Evolutionary conservation across 2,888 invertebrate genomes (phyloP).

Genomic region (Malthinus flaveolus): DNA sequence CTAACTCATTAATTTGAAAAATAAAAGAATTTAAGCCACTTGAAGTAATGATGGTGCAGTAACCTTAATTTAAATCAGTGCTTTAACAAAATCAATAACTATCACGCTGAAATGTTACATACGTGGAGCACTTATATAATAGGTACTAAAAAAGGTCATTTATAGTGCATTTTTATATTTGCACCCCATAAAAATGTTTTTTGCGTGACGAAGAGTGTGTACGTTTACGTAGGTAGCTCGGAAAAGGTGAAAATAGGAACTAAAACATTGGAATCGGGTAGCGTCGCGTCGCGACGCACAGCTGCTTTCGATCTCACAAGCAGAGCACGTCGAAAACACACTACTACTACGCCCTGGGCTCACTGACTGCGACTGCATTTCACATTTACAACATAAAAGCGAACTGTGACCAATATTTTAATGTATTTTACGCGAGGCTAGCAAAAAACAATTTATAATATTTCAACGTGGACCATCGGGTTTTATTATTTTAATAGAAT

Average conservation of each 20-base stretch:
- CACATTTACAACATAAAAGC: background rate
- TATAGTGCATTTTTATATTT: background rate
- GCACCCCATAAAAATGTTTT: background rate
- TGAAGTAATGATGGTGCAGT: background rate
- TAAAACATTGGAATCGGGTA: conserved; percentile 22
- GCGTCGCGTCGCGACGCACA: conserved; percentile 27
- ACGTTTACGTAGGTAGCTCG: conserved; percentile 4
- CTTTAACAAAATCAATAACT: conserved; percentile 2
- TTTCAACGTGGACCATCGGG: no score
- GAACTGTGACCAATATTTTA: background rate
- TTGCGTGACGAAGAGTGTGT: background rate
- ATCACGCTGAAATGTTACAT: background rate
- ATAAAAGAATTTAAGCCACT: background rate
- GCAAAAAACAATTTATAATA: no score
- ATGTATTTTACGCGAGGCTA: no score
- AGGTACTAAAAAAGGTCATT: background rate
- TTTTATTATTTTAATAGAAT: no score
- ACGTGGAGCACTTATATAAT: background rate
- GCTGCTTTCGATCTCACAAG: conserved; percentile 19
- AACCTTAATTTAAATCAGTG: background rate
- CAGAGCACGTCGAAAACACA: conserved; percentile 10
- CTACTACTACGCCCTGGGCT: conserved; percentile 22
- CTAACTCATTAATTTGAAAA: background rate
- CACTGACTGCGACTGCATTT: background rate
- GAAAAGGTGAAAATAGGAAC: conserved; percentile 24